Evolutionary conservation across 2,113 vertebrate genomes (phyloP), one percentile per base, ranked within the genome.

Genomic region (Strix aluco): DNA sequence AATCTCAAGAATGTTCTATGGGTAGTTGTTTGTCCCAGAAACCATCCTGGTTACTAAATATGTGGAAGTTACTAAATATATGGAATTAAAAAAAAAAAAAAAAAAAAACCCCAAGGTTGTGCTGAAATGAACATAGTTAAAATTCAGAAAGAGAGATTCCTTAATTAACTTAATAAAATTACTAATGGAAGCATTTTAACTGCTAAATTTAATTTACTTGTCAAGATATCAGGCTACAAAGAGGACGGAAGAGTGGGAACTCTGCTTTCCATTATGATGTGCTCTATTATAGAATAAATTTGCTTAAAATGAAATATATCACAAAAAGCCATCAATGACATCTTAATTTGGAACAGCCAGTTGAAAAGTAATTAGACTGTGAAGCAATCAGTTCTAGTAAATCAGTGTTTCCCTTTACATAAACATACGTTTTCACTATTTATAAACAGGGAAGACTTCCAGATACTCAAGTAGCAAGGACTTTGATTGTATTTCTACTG

Each of bases 121-220:
- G 96, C 96, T 98, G 98, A 97, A 98, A 97, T 95, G 95, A 98
- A 96, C 30, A 84, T 98, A 98, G 98, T 98, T 99, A 98, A 98
- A 98, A 98, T 98, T 98, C 98, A 99, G 98, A 98, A 98, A 98
- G 97, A 98, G 98, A 98, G 98, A 98, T 98, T 96, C 97, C 97
- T 98, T 99, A 99, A 99, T 99, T 99, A 99, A 99, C 98, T 99
- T 99, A 99, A 99, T 99, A 99, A 99, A 99, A 99, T 98, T 98
- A 98, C 98, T 98, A 99, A 99, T 99, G 98, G 98, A 99, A 99
- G 98, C 98, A 99, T 99, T 99, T 99, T 98, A 98, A 98, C 98
- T 98, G 98, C 99, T 99, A 99, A 99, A 99, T 99, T 99, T 98
- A 99, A 99, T 99, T 99, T 99, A 99, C 98, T 99, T 99, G 99